Base-by-base conservation (phyloP, 2,797 vertebrate species). In the Sylvia borin region DNA sequence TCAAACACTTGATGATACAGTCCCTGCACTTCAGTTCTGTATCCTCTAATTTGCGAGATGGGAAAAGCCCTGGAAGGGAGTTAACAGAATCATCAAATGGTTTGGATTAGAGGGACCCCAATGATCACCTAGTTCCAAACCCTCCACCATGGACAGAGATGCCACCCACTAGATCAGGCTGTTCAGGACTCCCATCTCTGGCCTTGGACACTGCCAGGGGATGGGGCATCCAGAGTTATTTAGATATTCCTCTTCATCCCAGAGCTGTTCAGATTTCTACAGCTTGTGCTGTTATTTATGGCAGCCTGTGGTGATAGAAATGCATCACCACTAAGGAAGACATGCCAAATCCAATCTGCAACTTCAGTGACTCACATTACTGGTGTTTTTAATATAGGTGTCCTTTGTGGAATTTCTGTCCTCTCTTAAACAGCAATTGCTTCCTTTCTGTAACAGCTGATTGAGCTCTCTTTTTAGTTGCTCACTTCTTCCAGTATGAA, bases 371-470 rank as follows among this genome's bases (percentile, higher is more conserved):
- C 68, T 83, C 2, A 0, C 27, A 75, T 61, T 51, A 61, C 47
- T 17, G 8, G 29, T 65, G 61, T 71, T 67, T 89, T 82, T 75
- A 88, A 83, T 38, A 71, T 5, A 85, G 29, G 25, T 78, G 67
- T 11, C 36, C 51, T 61, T 64, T 88, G 83, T 9, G 76, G 60
- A 72, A 60, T 86, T 83, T 93, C 85, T 90, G 47, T 84, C 40
- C 62, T 73, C 43, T 84, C 51, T 78, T 60, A 60, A 57, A 62
- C 36, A 81, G 54, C 47, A 81, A 66, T 47, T 53, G 27, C 24
- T 95, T 95, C 67, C 73, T 88, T 92, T 78, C 73, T 92, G 18
- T 36, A 86, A 73, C 29, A 90, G 66, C 24, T 82, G 48, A 94
- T 66, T 38, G 79, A 92, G n/a, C 17, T 73, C 47, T 84, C 66